Conservation (phyloP, 1,140 invertebrate genomes). For the Conopomorpha cramerella region DNA sequence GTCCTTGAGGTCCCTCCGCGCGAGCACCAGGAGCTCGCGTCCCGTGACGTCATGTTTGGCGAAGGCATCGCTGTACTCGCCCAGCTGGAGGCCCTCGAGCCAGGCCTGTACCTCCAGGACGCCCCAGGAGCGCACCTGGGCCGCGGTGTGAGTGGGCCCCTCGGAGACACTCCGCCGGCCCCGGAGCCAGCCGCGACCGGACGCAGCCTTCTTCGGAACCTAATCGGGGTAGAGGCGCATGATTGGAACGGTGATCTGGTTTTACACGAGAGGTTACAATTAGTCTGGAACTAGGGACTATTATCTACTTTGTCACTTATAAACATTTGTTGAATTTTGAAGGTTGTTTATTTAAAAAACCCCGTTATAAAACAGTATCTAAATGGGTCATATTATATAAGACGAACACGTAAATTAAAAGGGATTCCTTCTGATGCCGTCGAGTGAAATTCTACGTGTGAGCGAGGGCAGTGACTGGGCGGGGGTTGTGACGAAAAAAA, state of each 20-base stretch:
- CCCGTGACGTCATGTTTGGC: conserved; percentile 90
- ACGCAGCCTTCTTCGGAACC: conserved; percentile 40
- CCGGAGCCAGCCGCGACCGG: conserved; percentile 53
- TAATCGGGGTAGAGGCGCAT: conserved; percentile 19
- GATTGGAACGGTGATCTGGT: conserved; percentile 3
- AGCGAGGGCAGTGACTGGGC: conserved; percentile 10
- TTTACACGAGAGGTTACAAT: no score
- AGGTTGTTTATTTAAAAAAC: no score
- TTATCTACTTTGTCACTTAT: no score
- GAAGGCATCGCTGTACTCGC: conserved; percentile 87
- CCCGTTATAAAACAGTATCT: no score
- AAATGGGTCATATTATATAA: no score
- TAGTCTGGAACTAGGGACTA: no score
- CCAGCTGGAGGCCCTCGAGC: conserved; percentile 86
- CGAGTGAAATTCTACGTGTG: conserved; percentile 26
- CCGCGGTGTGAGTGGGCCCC: conserved; percentile 18
- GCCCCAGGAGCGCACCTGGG: conserved; percentile 64
- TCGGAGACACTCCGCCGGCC: conserved; percentile 56
- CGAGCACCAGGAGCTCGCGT: conserved; percentile 83
- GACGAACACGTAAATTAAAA: no score
- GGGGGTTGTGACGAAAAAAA: conserved; percentile 5
- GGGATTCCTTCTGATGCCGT: conserved; percentile 24
- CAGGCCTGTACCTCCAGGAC: conserved; percentile 78
- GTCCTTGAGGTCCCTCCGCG: conserved; percentile 84
- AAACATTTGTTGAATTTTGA: no score